Conservation (phyloP, 2,888 invertebrate genomes). For the Slavum lentiscoides region DNA sequence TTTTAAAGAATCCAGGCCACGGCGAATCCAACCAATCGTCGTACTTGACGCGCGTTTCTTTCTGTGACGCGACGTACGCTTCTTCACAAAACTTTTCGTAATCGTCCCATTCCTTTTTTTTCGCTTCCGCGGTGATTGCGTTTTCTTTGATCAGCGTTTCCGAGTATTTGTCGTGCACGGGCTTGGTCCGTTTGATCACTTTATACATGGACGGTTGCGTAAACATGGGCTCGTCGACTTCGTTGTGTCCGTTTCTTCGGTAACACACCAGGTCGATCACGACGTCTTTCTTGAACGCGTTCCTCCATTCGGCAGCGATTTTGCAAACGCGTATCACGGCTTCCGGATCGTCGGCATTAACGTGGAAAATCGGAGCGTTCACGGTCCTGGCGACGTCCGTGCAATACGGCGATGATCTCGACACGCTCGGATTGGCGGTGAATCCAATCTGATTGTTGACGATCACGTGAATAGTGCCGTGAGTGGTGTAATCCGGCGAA, state of each 20-base stretch:
- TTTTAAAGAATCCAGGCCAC: constrained; percentile 89
- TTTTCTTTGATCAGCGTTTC: constrained; percentile 79
- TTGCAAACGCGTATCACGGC: neutral
- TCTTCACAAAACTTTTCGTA: constrained; percentile 93
- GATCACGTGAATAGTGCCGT: neutral
- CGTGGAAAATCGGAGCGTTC: neutral
- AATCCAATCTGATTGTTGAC: neutral
- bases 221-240: constrained; percentile 97
- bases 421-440: neutral
- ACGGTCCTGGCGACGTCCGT: constrained; percentile 59
- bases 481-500: neutral
- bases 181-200: constrained; percentile 79
- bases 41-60: constrained; percentile 87
- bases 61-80: constrained; percentile 78
- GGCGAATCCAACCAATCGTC: constrained; percentile 97
- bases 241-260: constrained; percentile 66
- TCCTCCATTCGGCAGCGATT: neutral
- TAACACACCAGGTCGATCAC: constrained; percentile 58
- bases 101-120: constrained; percentile 78
- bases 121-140: constrained; percentile 74
- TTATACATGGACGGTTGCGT: constrained; percentile 97
- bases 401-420: neutral
- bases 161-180: constrained; percentile 81
- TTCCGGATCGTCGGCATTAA: neutral
- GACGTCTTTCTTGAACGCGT: neutral